A percentile compares a stretch with the other conserved stretches of the same genome.
phyloP scores from a whole-genome alignment of 2,888 invertebrate species.

The Tipula unca region DNA sequence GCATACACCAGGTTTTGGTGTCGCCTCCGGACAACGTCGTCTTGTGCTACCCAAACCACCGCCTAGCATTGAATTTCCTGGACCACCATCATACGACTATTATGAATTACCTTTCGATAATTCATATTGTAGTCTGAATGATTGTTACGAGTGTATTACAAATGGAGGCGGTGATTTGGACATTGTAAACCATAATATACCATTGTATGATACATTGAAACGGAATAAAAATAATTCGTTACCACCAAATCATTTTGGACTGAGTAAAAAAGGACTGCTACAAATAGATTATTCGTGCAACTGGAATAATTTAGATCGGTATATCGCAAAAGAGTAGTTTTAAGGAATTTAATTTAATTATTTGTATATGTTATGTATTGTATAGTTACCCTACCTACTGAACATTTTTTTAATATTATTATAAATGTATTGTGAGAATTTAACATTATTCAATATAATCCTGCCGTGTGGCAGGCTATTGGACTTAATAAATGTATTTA shows the following conservation, averaged over 20 bases:
- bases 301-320: slow-evolving; percentile 71
- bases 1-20: slow-evolving; percentile 32
- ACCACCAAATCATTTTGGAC: slow-evolving; percentile 48
- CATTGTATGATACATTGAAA: slow-evolving; percentile 24
- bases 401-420: neutral
- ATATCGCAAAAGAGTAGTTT: slow-evolving; percentile 47
- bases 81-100: slow-evolving; percentile 37
- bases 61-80: slow-evolving; percentile 37
- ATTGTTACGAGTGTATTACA: slow-evolving; percentile 24
- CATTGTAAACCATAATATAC: slow-evolving; percentile 24
- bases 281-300: slow-evolving; percentile 77
- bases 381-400: neutral
- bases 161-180: slow-evolving; percentile 27
- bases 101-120: slow-evolving; percentile 26
- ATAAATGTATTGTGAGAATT: neutral
- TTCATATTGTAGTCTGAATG: slow-evolving; percentile 25
- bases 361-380: slow-evolving; percentile 14
- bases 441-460: neutral
- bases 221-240: neutral
- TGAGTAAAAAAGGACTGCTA: slow-evolving; percentile 68
- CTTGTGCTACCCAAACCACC: slow-evolving; percentile 35
- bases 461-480: neutral
- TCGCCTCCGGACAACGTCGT: slow-evolving; percentile 32
- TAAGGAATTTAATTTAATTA: neutral
- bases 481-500: neutral